A percentile compares a stretch with the other conserved stretches of the same genome.
These are phyloP conservation scores for Pollenia angustigena DNA, from an alignment of 2,888 invertebrate genomes.

Conservation along the genomic window DNA sequence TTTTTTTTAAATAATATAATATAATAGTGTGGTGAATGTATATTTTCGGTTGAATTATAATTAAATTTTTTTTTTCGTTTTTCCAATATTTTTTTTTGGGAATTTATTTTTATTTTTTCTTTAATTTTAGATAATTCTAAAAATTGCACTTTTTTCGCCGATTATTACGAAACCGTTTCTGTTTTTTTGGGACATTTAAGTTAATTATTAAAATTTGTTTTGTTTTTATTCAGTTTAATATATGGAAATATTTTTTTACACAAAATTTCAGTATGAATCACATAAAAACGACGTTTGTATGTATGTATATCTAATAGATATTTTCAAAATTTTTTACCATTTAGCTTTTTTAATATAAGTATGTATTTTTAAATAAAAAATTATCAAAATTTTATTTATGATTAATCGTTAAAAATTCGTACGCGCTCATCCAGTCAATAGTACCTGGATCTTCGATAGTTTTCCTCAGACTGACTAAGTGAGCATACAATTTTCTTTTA, in stretches of 20 bases:
- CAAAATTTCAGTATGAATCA: conserved; percentile 41
- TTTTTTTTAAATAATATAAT: conserved; percentile 18
- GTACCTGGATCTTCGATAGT: conserved; percentile 84
- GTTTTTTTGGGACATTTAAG: conserved; percentile 32
- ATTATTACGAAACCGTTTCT: conserved; percentile 66
- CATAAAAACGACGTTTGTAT: background rate
- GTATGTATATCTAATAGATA: background rate
- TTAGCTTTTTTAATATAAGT: conserved; percentile 37
- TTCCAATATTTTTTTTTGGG: conserved; percentile 40
- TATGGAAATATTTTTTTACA: conserved; percentile 8
- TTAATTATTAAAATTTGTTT: conserved; percentile 28
- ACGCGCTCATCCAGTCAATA: conserved; percentile 80
- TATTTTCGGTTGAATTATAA: conserved; percentile 61
- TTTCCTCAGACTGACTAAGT: conserved; percentile 82
- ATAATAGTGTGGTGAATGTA: conserved; percentile 30
- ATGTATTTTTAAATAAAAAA: conserved; percentile 57
- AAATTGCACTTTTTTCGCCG: conserved; percentile 61
- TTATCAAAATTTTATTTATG: conserved; percentile 49
- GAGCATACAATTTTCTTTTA: conserved; percentile 47
- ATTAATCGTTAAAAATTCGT: conserved; percentile 77
- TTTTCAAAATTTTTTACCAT: conserved; percentile 31
- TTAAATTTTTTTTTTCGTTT: conserved; percentile 49
- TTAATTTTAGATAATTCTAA: conserved; percentile 41
- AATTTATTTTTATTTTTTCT: conserved; percentile 31
- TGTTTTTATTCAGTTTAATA: background rate